Base-by-base conservation (phyloP, 2,113 vertebrate species). In the Solea senegalensis region DNA sequence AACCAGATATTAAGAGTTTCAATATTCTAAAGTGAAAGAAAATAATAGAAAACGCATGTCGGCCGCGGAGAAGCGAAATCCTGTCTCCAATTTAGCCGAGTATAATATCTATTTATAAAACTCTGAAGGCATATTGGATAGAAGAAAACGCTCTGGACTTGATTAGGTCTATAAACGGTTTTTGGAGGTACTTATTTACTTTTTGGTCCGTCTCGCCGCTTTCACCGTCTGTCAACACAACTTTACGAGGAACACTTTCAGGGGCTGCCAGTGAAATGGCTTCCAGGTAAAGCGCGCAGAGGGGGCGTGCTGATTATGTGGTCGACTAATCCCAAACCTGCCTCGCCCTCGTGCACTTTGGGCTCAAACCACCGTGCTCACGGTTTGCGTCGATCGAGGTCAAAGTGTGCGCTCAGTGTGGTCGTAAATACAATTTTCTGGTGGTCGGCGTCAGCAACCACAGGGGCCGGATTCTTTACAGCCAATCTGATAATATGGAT, bases 41-140 rank as follows among this genome's bases (percentile, higher is more conserved):
- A 89, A 91, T 92, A 93, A 92, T 93, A 90, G 86, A 92, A 92
- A 93, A 89, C 90, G 86, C 72, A 93, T 91, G 90, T 89, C 83
- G 66, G 85, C 80, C 88, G 82, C 81, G 54, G 84, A 80, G 88
- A 76, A 64, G 78, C 46, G 13, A 88, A 80, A 86, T 86, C 84
- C 91, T 93, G 91, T 91, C 88, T 94, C 90, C 92, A 90, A 90
- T 92, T 93, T 89, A 89, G 84, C 67, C 9, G 48, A 78, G 80
- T 78, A 88, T 88, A 89, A 90, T 89, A 92, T 90, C 76, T 89
- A 93, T 93, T 94, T 92, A 91, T 92, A 91, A 91, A 92, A 88
- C 78, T 86, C 86, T 79, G 86, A 80, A 84, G 87, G 85, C 85
- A 75, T 77, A 80, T 82, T 89, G 90, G 81, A 89, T 66, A 60